Conservation (phyloP, 2,888 invertebrate genomes). For the Eupithecia subfuscata region DNA sequence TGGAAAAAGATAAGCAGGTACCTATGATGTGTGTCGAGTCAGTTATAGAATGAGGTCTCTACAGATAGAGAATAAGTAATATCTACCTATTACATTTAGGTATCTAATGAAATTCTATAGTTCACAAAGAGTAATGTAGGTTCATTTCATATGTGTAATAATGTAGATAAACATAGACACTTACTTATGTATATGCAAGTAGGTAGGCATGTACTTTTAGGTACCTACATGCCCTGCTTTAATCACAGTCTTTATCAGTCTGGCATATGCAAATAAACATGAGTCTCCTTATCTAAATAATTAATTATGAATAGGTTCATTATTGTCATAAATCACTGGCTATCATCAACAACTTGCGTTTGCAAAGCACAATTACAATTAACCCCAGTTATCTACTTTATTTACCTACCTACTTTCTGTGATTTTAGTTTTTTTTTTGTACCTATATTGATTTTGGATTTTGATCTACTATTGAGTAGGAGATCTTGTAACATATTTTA, state of each 20-base stretch:
- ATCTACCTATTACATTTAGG: background rate
- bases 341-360: conserved; percentile 15
- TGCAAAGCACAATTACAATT: conserved; percentile 7
- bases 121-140: background rate
- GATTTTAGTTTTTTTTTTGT: too few species aligned
- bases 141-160: background rate
- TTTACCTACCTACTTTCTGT: background rate
- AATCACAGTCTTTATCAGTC: conserved; percentile 28
- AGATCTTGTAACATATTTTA: background rate
- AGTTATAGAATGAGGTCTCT: background rate
- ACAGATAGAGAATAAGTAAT: background rate
- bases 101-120: background rate
- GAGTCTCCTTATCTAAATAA: conserved; percentile 11
- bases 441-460: background rate
- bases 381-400: background rate
- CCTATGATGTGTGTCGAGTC: background rate
- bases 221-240: background rate
- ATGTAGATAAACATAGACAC: background rate
- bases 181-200: background rate
- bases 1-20: background rate
- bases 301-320: conserved; percentile 13
- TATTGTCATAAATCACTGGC: conserved; percentile 12
- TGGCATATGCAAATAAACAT: conserved; percentile 19
- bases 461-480: background rate
- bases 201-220: background rate